Base-by-base conservation (phyloP, 1,140 invertebrate species). In the Augochlora pura region DNA sequence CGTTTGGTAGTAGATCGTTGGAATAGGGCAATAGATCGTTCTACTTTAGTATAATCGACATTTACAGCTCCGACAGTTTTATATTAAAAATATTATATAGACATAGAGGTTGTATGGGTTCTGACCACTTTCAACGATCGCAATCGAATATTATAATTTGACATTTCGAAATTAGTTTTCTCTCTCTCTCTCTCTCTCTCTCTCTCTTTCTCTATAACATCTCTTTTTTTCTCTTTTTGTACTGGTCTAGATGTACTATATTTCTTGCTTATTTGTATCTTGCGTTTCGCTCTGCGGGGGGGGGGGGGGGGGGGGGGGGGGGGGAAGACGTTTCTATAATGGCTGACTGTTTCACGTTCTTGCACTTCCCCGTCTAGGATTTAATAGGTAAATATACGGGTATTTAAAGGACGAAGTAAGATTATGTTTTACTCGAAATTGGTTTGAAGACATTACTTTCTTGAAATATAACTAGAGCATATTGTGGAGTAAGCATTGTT, bases 321-420 rank as follows among this genome's bases (percentile, higher is more conserved):
- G 60, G 75, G 84, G 83, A 85, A 86, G 84, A 86, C 83, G 74
- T 74, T 63, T 59, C 14, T 42, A 18, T 38, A 16, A 52, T 10
- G 52, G 32, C 18, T 23, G 76, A 62, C 70, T 21, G 52, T 71
- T 39, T 73, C 57, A 71, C 27, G 27, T 68, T 25, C 39, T 42
- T 69, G 39, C 38, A 54, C 62, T 85, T 84, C 60, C 71, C 62
- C 71, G 63, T 25, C 38, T 5, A 62, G 23, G 32, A 16, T 67
- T 66, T 49, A 54, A n/a, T 59, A 9, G n/a, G 9, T 74, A 38
- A 27, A 38, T 52, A 38, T 27, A 54, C 7, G 52, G 38, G 16
- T 60, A 39, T 23, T 2, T 1, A 16, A 21, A 21, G 52, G 25
- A 25, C 23, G 52, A 32, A 25, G 21, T 21, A 2, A 38, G 3